A percentile compares a stretch with the other conserved stretches of the same genome.
Evolutionary conservation across 2,797 vertebrate genomes (phyloP).

Genomic region (Chrosomus eos): DNA sequence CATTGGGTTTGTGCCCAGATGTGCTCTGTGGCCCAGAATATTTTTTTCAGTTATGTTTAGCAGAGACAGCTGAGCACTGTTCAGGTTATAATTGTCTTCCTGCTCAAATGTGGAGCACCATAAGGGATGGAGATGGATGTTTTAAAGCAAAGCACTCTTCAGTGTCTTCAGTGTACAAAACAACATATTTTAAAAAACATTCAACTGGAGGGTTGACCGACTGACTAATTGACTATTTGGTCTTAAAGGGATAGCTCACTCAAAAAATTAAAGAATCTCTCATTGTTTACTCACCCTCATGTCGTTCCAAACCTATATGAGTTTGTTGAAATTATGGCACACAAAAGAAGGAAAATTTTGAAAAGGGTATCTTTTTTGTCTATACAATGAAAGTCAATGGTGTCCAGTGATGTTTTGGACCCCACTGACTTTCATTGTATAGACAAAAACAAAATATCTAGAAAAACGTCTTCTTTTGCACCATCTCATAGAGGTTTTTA

Average conservation of each 20-base stretch:
- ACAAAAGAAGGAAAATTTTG: not conserved
- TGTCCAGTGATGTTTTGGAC: too few species aligned
- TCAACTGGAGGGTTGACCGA: not conserved
- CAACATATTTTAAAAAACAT: not conserved
- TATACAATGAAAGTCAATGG: not conserved
- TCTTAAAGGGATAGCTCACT: not conserved
- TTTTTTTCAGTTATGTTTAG: conserved; percentile 14
- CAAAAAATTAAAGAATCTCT: not conserved
- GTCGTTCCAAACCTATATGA: not conserved
- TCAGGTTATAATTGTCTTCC: conserved; percentile 17
- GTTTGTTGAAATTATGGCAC: not conserved
- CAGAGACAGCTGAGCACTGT: conserved; percentile 17
- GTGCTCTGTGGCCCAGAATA: not conserved
- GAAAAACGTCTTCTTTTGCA: not conserved
- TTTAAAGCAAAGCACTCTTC: not conserved
- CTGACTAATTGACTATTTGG: not conserved
- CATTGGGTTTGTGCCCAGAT: conserved; percentile 23
- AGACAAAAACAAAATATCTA: not conserved
- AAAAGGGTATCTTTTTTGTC: not conserved
- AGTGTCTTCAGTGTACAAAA: not conserved
- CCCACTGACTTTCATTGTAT: not conserved
- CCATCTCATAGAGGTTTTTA: not conserved
- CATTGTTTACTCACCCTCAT: not conserved
- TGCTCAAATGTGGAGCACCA: not conserved
- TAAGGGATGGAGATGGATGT: not conserved